Evolutionary conservation across 2,113 vertebrate species (phyloP).

Genomic region (Hylia prasina): DNA sequence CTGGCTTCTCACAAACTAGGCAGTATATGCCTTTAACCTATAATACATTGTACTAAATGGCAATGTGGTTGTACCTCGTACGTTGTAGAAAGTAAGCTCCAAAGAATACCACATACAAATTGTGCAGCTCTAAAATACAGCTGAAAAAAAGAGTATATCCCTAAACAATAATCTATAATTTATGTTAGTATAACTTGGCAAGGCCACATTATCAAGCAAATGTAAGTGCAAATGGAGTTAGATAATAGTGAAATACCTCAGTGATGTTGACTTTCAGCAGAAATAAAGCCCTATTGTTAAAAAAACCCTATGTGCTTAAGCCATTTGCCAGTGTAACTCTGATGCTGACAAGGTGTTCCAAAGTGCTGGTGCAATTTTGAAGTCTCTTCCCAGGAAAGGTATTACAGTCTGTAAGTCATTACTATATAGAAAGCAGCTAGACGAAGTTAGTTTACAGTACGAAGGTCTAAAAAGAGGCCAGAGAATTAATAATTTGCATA

Average conservation of each 20-base stretch:
- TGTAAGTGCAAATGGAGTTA: neutral
- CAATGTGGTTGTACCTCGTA: neutral
- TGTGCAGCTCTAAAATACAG: neutral
- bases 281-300: slow-evolving; percentile 37
- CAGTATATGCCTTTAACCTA: neutral
- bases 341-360: neutral
- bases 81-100: neutral
- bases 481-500: neutral
- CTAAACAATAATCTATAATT: slow-evolving; percentile 20
- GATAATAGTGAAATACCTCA: neutral
- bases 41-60: slow-evolving; percentile 10
- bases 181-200: slow-evolving; percentile 6
- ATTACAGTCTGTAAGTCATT: neutral
- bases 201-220: neutral
- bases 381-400: neutral
- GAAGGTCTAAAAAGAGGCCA: neutral
- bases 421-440: neutral
- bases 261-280: slow-evolving; percentile 1
- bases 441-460: neutral
- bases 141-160: neutral
- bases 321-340: neutral
- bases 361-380: neutral
- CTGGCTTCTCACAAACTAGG: slow-evolving; percentile 36
- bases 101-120: neutral
- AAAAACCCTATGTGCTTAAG: neutral